These are phyloP conservation scores for Hydrozoanthus tunicans DNA, from an alignment of 64 coral and sea anemone genomes.

Conservation along the genomic window DNA sequence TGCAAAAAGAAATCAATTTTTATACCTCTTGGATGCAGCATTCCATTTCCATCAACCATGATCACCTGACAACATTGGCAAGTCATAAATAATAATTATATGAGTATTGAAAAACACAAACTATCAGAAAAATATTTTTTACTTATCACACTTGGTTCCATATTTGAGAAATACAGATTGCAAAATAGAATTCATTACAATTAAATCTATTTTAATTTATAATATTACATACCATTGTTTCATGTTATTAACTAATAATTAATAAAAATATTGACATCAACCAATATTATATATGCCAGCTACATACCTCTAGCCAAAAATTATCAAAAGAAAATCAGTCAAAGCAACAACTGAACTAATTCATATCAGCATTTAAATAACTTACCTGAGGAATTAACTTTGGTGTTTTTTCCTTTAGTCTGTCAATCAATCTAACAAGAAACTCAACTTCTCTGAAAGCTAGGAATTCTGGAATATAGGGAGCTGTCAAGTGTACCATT, in stretches of 20 bases:
- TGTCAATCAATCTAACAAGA: constrained; percentile 59
- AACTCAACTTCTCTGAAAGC: constrained; percentile 95
- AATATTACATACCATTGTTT: too few relatives aligned
- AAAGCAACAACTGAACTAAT: neutral
- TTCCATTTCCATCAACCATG: constrained; percentile 91
- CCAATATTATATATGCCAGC: too few relatives aligned
- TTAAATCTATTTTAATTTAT: too few relatives aligned
- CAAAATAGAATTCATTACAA: too few relatives aligned
- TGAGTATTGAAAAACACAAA: neutral
- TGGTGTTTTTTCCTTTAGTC: constrained; percentile 58
- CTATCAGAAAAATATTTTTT: too few relatives aligned
- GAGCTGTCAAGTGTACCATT: constrained; percentile 77
- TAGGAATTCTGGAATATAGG: constrained; percentile 81
- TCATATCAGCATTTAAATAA: neutral
- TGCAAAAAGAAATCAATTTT: neutral
- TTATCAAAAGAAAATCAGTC: too few relatives aligned
- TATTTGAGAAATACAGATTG: too few relatives aligned
- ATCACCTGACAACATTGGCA: constrained; percentile 55
- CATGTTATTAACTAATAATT: too few relatives aligned
- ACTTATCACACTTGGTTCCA: too few relatives aligned
- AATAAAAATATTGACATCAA: too few relatives aligned
- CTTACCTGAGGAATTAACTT: constrained; percentile 73
- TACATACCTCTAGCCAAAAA: too few relatives aligned
- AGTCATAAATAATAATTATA: neutral
- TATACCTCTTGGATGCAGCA: constrained; percentile 82